Evolutionary conservation across 2,797 vertebrate species (phyloP).

Genomic region (Myotis findleyi): DNA sequence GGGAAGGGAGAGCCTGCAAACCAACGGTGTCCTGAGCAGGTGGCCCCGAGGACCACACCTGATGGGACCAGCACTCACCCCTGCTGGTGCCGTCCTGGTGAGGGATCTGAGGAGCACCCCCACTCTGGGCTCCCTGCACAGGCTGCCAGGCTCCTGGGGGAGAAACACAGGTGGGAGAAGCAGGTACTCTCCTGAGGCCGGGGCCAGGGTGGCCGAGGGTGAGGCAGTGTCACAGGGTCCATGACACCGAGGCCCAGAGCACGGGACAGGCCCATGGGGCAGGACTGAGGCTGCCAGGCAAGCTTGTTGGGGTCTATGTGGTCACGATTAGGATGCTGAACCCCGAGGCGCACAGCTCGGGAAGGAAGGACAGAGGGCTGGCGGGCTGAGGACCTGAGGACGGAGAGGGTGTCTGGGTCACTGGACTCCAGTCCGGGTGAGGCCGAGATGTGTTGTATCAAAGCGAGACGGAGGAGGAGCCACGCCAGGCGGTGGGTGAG

Average conservation of each 20-base stretch:
- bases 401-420: background rate
- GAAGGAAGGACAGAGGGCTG: background rate
- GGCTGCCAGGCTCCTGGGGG: background rate
- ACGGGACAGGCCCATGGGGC: background rate
- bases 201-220: background rate
- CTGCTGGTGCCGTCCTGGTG: background rate
- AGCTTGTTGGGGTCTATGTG: background rate
- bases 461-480: accelerated
- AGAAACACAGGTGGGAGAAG: background rate
- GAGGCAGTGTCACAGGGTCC: background rate
- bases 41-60: background rate
- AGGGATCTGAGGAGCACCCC: background rate
- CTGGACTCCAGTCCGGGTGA: background rate
- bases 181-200: background rate
- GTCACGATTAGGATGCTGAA: background rate
- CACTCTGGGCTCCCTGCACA: background rate
- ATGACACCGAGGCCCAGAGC: background rate
- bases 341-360: accelerated
- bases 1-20: background rate
- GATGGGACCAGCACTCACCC: background rate
- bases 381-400: background rate
- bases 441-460: background rate
- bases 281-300: background rate
- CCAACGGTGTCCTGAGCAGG: background rate
- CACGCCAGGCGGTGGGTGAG: background rate